A percentile compares a stretch with the other conserved stretches of the same genome.
phyloP scores from a whole-genome alignment of 2,113 vertebrate genomes.

The Dromas ardeola region DNA sequence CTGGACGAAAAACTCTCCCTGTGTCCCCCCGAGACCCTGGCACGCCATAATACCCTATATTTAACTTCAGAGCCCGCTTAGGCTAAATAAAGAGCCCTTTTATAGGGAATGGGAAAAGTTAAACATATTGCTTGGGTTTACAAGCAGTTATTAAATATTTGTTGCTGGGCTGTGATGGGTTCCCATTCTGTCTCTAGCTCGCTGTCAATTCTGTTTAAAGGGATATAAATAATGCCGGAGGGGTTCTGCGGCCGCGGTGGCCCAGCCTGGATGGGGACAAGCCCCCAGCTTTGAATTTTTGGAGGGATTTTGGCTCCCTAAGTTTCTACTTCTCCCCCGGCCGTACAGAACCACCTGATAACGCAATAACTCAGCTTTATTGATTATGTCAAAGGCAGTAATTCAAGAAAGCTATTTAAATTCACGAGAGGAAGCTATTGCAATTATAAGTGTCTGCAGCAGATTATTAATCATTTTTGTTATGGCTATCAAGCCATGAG shows the following conservation, averaged over 20 bases:
- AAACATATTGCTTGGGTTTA: conserved; percentile 13
- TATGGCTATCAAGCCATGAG: conserved; percentile 52
- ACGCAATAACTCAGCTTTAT: conserved; percentile 64
- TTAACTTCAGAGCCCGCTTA: background rate
- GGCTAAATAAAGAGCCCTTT: background rate
- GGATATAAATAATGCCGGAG: background rate
- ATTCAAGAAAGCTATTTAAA: conserved; percentile 72
- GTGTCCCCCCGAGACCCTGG: background rate
- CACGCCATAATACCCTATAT: background rate
- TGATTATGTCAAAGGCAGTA: conserved; percentile 69
- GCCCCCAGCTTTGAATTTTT: background rate
- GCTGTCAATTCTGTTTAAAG: background rate
- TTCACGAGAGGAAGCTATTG: conserved; percentile 67
- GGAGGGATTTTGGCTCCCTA: background rate
- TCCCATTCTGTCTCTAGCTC: background rate
- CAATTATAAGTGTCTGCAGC: conserved; percentile 68
- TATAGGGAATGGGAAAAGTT: conserved; percentile 1
- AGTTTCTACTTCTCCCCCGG: background rate
- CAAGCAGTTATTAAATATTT: conserved; percentile 1
- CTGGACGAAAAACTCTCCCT: background rate
- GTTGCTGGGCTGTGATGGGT: background rate
- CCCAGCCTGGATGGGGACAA: background rate
- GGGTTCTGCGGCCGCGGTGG: background rate
- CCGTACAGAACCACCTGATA: background rate
- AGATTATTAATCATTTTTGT: conserved; percentile 71